Base-by-base conservation (phyloP, 2,797 vertebrate genomes). In the Pseudomugil gertrudae region DNA sequence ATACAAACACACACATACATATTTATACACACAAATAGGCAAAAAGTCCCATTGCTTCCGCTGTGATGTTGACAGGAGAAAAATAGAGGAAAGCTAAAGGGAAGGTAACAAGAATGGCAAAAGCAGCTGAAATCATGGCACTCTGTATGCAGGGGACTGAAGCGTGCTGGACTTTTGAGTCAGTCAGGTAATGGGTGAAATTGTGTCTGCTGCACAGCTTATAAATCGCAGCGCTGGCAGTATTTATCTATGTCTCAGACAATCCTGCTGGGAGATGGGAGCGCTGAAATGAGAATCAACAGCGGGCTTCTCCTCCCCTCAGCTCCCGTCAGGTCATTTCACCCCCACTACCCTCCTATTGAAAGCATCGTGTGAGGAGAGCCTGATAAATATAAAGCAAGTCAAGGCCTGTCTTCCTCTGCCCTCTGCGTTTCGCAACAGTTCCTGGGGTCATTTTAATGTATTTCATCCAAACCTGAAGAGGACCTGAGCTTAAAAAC, bases 181-280 rank as follows among this genome's bases (percentile, higher is more conserved):
- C 81, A 52, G 76, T 80, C 76, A 72, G 87, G 90, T 92, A 92
- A 90, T 84, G 82, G 88, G 78, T 80, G 76, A 80, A 91, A 92
- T 87, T 86, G 87, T 87, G 84, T 81, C 83, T 78, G 85, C 85
- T 66, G 82, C 83, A 80, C 72, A 84, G 88, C 87, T 90, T 89
- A 88, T 88, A 90, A 91, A 91, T 89, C 63, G 84, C 87, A 83
- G 74, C n/a, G 78, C 79, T 80, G 88, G 90, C 89, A 87, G 89
- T 90, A 91, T 90, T 91, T 92, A 91, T 92, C 87, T 90, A 75
- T 74, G 90, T 90, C 88, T 84, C 89, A 89, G 86, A 87, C 90
- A 87, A 89, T 88, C 82, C 85, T 85, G 77, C 84, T 79, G 87
- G 90, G 90, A 88, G 87, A 91, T 79, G 81, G 83, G 67, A 73